Evolutionary conservation across 2,113 vertebrate genomes (phyloP).

Genomic region (Plecotus auritus): DNA sequence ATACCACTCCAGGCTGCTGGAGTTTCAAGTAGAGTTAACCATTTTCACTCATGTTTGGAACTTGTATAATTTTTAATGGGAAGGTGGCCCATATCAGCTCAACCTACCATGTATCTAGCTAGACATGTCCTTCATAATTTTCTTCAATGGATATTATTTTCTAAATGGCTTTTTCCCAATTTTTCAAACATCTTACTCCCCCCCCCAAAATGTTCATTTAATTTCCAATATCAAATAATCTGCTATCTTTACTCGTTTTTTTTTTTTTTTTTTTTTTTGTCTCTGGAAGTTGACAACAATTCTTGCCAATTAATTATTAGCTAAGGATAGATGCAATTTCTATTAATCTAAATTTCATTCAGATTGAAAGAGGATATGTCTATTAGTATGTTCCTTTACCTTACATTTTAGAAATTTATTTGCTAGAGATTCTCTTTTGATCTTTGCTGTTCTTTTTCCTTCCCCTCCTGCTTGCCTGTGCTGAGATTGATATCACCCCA

Average conservation of each 20-base stretch:
- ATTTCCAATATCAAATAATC: not conserved
- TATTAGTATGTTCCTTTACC: not conserved
- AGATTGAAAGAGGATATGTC: not conserved
- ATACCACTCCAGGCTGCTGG: no score
- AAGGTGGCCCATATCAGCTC: not conserved
- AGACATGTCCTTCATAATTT: not conserved
- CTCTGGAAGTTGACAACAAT: not conserved
- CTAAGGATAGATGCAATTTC: constrained; percentile 19
- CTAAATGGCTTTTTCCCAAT: not conserved
- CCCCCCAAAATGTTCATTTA: not conserved
- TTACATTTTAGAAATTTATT: not conserved
- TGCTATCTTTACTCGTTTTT: not conserved
- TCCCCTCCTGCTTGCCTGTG: not conserved
- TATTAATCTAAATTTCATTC: not conserved
- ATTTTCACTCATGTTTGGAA: not conserved
- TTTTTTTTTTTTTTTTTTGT: not conserved
- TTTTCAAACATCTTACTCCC: not conserved
- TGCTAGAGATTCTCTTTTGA: not conserved
- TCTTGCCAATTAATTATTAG: not conserved
- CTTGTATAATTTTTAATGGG: not conserved
- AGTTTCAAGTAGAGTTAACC: not conserved
- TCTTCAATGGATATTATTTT: not conserved
- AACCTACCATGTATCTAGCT: not conserved
- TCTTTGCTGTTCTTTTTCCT: not conserved
- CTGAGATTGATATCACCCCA: not conserved